Conservation (phyloP, 2,888 invertebrate species). For the Allacma fusca region DNA sequence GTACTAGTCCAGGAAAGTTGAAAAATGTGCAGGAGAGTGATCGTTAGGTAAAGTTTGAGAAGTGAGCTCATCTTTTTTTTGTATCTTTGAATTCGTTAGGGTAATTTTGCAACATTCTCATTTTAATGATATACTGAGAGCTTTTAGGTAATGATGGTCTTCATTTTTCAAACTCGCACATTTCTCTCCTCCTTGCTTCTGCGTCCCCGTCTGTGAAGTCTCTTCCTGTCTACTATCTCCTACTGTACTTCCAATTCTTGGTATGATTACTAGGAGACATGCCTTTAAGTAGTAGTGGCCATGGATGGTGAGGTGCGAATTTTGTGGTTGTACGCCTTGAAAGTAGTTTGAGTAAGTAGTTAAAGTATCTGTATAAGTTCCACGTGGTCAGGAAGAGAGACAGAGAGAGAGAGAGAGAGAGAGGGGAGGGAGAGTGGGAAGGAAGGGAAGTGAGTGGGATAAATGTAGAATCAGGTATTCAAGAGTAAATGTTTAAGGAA, state of each 20-base stretch:
- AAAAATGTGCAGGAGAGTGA: background rate
- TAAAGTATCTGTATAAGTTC: too few relatives aligned
- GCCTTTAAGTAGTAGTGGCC: too few relatives aligned
- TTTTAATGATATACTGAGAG: constrained; percentile 18
- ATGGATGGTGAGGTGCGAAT: too few relatives aligned
- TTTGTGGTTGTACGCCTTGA: too few relatives aligned
- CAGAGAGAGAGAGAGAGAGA: too few relatives aligned
- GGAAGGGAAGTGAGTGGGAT: background rate
- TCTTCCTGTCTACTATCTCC: background rate
- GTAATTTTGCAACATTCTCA: constrained; percentile 34
- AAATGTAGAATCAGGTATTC: background rate
- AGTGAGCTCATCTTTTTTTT: background rate
- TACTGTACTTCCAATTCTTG: too few relatives aligned
- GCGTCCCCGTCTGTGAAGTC: too few relatives aligned
- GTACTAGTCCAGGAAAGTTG: background rate
- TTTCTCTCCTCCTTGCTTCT: background rate
- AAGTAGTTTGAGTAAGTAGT: too few relatives aligned
- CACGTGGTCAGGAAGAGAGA: too few relatives aligned
- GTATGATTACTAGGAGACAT: too few relatives aligned
- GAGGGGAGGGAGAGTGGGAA: too few relatives aligned
- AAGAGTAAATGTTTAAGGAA: background rate
- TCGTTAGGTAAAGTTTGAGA: background rate
- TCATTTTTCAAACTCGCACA: constrained; percentile 15
- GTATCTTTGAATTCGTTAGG: constrained; percentile 11
- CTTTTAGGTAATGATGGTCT: constrained; percentile 21